phyloP scores from a whole-genome alignment of 2,113 vertebrate genomes.

The Chaenocephalus aceratus region DNA sequence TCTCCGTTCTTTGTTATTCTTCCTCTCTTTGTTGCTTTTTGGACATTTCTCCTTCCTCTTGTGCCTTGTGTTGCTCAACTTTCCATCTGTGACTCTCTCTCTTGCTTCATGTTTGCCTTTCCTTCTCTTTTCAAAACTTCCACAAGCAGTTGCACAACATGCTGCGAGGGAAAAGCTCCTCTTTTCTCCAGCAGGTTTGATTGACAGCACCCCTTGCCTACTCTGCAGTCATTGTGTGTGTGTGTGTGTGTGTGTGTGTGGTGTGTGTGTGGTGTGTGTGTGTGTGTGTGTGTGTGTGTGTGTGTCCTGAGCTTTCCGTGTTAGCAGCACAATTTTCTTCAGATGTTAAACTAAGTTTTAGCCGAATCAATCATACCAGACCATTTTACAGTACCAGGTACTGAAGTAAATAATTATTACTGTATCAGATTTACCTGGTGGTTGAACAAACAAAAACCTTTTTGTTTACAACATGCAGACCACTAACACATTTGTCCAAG shows the following conservation, averaged over 20 bases:
- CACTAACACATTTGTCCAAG: too few species aligned
- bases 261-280: slow-evolving; percentile 31
- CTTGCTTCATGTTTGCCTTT: slow-evolving; percentile 51
- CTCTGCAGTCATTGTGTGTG: slow-evolving; percentile 24
- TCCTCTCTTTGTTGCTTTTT: not conserved
- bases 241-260: slow-evolving; percentile 28
- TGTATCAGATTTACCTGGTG: too few species aligned
- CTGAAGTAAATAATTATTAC: too few species aligned
- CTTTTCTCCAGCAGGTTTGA: slow-evolving; percentile 64
- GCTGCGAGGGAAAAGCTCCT: slow-evolving; percentile 38
- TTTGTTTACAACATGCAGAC: too few species aligned
- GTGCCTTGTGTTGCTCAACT: slow-evolving; percentile 46
- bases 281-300: slow-evolving; percentile 36
- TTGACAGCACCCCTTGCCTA: slow-evolving; percentile 72
- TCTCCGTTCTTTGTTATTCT: not conserved
- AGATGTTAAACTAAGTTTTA: too few species aligned
- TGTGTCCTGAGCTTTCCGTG: not conserved
- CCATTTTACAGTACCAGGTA: too few species aligned
- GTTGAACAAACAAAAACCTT: too few species aligned
- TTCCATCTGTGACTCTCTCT: slow-evolving; percentile 47
- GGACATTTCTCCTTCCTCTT: not conserved
- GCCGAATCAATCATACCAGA: too few species aligned
- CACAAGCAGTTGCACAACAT: slow-evolving; percentile 60
- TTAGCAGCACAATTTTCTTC: too few species aligned
- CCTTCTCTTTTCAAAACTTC: slow-evolving; percentile 43